A percentile compares a stretch with the other conserved stretches of the same genome.
phyloP scores from a whole-genome alignment of 2,113 vertebrate genomes.

The Donacobius atricapilla region DNA sequence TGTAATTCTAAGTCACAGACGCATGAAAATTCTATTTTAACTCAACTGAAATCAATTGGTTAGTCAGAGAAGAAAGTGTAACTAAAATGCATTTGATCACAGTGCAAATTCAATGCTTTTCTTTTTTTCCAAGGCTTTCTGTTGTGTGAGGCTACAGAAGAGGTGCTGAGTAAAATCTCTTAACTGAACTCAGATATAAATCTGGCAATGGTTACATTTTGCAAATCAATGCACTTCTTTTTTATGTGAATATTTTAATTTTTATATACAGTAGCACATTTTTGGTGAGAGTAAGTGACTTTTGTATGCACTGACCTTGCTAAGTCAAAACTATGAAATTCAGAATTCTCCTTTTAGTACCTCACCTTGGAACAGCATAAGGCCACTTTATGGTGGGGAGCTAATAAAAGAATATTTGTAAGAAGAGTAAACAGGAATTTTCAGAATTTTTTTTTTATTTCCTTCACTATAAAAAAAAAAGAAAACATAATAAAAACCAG shows the following conservation, averaged over 20 bases:
- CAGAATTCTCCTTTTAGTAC: neutral
- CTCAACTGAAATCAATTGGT: neutral
- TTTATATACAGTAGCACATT: neutral
- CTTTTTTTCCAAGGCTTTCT: neutral
- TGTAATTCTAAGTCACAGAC: neutral
- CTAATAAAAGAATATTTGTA: neutral
- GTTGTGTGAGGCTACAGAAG: neutral
- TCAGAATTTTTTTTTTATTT: neutral
- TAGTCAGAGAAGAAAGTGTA: neutral
- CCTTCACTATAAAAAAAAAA: neutral
- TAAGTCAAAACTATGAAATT: neutral
- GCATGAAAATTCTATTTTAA: neutral
- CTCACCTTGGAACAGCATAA: neutral
- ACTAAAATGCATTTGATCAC: neutral
- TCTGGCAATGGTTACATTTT: neutral
- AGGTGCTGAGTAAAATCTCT: neutral
- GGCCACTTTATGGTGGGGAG: neutral
- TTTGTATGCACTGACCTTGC: neutral
- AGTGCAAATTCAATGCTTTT: neutral
- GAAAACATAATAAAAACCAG: neutral
- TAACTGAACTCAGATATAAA: neutral
- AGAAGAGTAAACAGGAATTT: neutral
- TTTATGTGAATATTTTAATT: neutral
- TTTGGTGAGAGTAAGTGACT: neutral
- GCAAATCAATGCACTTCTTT: neutral